Conservation (phyloP, 92 coral and sea anemone species). For the Umimayanthus kanabou region DNA sequence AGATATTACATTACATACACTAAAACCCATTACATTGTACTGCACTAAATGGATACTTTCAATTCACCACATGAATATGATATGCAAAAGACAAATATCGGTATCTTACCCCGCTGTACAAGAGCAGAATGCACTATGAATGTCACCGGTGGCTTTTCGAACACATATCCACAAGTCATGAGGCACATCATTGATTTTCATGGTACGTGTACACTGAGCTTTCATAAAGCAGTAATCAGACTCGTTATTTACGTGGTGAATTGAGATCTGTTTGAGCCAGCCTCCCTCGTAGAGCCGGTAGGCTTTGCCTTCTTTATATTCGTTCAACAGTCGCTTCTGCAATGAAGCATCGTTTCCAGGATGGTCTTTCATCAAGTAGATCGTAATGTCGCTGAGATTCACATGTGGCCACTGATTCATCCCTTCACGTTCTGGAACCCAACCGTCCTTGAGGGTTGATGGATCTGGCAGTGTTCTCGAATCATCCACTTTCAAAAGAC, state of each 20-base stretch:
- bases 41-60: too few species aligned
- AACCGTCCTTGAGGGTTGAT: constrained; percentile 30
- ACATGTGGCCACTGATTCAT: constrained; percentile 45
- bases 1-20: too few species aligned
- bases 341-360: constrained; percentile 44
- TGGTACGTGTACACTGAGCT: constrained; percentile 44
- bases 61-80: too few species aligned
- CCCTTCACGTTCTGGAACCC: constrained; percentile 44
- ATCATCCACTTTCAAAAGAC: constrained; percentile 31
- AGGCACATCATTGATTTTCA: constrained; percentile 45
- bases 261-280: constrained; percentile 46
- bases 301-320: constrained; percentile 60
- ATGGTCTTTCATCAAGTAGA: constrained; percentile 49
- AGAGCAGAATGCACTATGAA: constrained; percentile 47
- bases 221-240: constrained; percentile 47
- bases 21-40: too few species aligned
- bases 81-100: too few species aligned
- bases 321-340: constrained; percentile 49
- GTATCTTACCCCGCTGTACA: constrained; percentile 45
- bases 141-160: constrained; percentile 35
- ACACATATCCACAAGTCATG: constrained; percentile 48
- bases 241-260: constrained; percentile 35
- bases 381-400: constrained; percentile 35
- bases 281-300: constrained; percentile 42
- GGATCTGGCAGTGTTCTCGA: constrained; percentile 40